Base-by-base conservation (phyloP, 2,113 vertebrate genomes). In the Thamnophis sirtalis region DNA sequence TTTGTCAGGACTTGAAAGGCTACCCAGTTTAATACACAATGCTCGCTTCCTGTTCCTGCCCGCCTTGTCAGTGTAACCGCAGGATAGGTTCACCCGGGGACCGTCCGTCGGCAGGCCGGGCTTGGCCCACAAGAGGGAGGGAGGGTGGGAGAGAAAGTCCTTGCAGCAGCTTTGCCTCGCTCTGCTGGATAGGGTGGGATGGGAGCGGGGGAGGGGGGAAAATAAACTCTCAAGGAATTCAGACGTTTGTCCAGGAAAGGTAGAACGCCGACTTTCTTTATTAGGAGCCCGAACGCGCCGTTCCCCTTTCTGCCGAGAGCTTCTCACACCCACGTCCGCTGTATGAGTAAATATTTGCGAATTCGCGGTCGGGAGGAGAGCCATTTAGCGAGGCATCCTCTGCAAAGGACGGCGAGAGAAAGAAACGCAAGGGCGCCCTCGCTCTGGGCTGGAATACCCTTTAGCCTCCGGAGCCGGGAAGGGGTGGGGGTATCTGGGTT, bases 1-100 rank as follows among this genome's bases (percentile, higher is more conserved):
- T 96, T 22, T 93, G 95, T 94, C 95, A 90, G 73, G 73, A 91
- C 95, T 92, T 93, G 95, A 93, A 95, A 94, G 92, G 93, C 60
- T 11, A 38, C 9, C 53, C 88, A 73, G 91, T 93, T 95, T 92
- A 43, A 43, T 43, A 73, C 91, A 86, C 50, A 84, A 50, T 11
- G 26, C 91, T 58, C 0, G 90, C 95, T 96, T 96, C 94, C 95
- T 87, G 95, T 90, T 94, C 93, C 93, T 89, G 92, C 38, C 91
- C 91, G n/a, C 28, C 26, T 90, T 90, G 95, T 94, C 95, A 93
- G 28, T 89, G 88, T 13, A 33, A 92, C 95, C 95, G 50, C 94
- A 93, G 94, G 93, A 92, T 48, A 11, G 92, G 85, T 93, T 96
- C 92, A 87, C 54, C 43, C 94, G 73, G 15, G 1, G 89, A 95